A percentile compares a stretch with the other conserved stretches of the same genome.
phyloP scores from a whole-genome alignment of 2,113 vertebrate species.

The Pseudopodoces humilis region DNA sequence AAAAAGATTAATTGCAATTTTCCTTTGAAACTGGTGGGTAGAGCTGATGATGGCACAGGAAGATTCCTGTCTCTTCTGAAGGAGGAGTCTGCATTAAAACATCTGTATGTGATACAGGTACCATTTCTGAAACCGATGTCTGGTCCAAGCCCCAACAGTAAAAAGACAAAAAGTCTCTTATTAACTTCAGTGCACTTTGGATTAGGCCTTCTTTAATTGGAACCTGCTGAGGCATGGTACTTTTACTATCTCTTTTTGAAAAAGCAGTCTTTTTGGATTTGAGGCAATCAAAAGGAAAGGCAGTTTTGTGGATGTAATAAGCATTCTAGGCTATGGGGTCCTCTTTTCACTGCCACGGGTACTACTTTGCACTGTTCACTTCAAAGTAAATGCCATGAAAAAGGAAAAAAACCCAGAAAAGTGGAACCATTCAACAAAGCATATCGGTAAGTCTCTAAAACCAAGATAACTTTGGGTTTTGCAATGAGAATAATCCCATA shows the following conservation, averaged over 20 bases:
- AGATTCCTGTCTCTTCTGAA: neutral
- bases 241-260: conserved; percentile 33
- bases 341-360: neutral
- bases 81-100: neutral
- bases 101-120: neutral
- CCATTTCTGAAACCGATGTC: neutral
- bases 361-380: neutral
- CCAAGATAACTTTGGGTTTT: neutral
- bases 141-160: neutral
- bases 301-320: neutral
- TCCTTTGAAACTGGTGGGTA: neutral
- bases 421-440: neutral
- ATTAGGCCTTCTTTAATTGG: conserved; percentile 19
- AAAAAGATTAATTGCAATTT: neutral
- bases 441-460: neutral
- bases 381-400: neutral
- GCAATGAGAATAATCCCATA: neutral
- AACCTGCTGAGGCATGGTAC: conserved; percentile 24
- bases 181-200: neutral
- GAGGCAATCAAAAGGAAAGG: neutral
- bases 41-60: neutral
- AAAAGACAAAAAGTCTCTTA: neutral
- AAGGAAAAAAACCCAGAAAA: neutral
- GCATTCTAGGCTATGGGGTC: neutral
- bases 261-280: neutral